Evolutionary conservation across 2,113 vertebrate genomes (phyloP), one percentile per base, ranked within the genome.

Genomic region (Telmatochromis sp.): DNA sequence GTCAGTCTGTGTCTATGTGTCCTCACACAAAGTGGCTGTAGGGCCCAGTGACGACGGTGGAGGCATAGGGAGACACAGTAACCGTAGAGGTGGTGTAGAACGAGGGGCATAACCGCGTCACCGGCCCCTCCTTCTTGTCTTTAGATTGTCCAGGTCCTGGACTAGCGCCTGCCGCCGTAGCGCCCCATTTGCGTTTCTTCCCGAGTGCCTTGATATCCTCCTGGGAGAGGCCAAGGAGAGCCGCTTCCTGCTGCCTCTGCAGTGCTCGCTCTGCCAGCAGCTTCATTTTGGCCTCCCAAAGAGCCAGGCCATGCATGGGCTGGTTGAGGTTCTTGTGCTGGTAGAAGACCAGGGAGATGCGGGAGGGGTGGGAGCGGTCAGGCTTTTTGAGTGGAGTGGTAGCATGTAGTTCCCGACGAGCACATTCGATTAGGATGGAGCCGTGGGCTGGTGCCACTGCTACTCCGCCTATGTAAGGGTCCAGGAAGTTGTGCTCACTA

Each of bases 311-410:
- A 0, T 99, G 99, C 88, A 97, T 96, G 91, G 99, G 98, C 96
- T 99, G 98, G 95, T 99, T 99, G 93, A 99, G 96, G 96, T 99
- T 99, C 97, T 99, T 99, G 97, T 99, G 99, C 97, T 99, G 99
- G 97, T 99, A 99, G 96, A 99, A 99, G 84, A 99, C 99, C 89
- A 99, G 96, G 88, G 99, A 99, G 96, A 99, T 99, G 92, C 99
- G 98, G 8, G 98, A 97, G 26, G 99, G 99, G 90, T 99, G 98
- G 87, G 97, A 97, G 86, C 99, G 98, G 94, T 99, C 97, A 26
- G 99, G 99, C 75, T 96, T 99, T 96, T 98, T 99, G 86, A 99
- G 96, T 0, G 99, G 98, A 1, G 99, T 99, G 94, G 99, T 99
- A 89, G 99, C 99, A 0, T 99, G 99, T 12, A 99, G 97, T 94